Conservation (phyloP, 2,888 invertebrate genomes). For the Tyria jacobaeae region DNA sequence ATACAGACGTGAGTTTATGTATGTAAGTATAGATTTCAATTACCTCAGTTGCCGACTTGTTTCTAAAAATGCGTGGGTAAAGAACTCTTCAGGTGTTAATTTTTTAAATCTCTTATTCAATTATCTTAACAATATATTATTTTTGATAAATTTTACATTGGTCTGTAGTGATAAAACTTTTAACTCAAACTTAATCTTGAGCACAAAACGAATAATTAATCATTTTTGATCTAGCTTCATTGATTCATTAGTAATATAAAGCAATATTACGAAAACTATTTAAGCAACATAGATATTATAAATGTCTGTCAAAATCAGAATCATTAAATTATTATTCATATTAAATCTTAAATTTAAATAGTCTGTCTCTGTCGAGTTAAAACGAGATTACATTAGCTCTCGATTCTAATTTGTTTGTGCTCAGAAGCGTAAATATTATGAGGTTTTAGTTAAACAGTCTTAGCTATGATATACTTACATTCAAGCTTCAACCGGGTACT, state of each 20-base stretch:
- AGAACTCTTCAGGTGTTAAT: no score
- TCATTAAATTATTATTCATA: background rate
- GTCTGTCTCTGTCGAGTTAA: background rate
- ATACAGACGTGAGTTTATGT: no score
- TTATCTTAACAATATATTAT: no score
- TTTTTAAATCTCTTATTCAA: no score
- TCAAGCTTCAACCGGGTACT: no score
- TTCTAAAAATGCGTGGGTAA: no score
- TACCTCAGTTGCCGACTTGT: no score
- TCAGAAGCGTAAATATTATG: conserved; percentile 4
- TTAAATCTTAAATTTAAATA: conserved; percentile 4
- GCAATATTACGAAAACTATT: background rate
- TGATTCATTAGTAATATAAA: background rate
- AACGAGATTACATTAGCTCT: background rate
- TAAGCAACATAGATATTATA: background rate
- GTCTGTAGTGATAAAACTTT: no score
- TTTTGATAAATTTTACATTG: no score
- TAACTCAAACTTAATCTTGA: no score
- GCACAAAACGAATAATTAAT: background rate
- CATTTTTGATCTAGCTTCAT: background rate
- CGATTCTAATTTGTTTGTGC: conserved; percentile 8
- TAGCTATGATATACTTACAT: no score
- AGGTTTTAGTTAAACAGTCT: conserved; percentile 9
- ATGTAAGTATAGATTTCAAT: no score
- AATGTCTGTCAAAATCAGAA: background rate